Evolutionary conservation across 23 tunicate genomes (phyloP), one percentile per base, ranked within the genome.

Genomic region (Diplosoma virens): DNA sequence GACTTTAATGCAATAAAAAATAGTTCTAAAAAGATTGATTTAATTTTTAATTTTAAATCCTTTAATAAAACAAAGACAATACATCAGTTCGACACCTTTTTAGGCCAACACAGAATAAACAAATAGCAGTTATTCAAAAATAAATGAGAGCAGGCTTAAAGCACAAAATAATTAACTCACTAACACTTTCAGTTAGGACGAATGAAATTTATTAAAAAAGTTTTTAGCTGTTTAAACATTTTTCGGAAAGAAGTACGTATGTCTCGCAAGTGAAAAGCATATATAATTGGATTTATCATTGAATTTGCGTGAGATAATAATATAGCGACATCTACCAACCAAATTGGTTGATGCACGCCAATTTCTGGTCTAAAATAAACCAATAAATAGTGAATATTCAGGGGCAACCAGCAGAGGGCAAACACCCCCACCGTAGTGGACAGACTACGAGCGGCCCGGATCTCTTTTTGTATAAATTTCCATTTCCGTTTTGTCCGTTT

Each of bases 381-480:
- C 53, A 35, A 67, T 24, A 35, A 50, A 60, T 86, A 84, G 30
- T 65, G 66, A 18, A 90, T 80, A 58, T 90, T 86, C 33, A 90
- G 30, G 27, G 90, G 97, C 14, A 90, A 32, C 97, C 97, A 90
- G 58, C 97, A 90, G n/a, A 75, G 25, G 32, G 97, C 86, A 34
- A 90, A 90, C 0, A 90, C 76, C 0, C 86, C 86, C 28, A 90
- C 87, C 21, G 80, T 90, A 1, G 79, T 75, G 41, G 53, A 82
- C 21, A 90, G 64, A 56, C 90, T 84, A 31, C 86, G 58, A 9
- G 97, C 97, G 6, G 97, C 97, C 0, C 76, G 59, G 53, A 90
- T 79, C 58, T 90, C 97, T 59, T 79, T 84, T 24, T 52, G 64
- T 14, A n/a, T n/a, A n/a, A n/a, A n/a, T n/a, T n/a, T n/a, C n/a